Conservation (phyloP, 2,797 vertebrate species). For the Etheostoma nigrum region DNA sequence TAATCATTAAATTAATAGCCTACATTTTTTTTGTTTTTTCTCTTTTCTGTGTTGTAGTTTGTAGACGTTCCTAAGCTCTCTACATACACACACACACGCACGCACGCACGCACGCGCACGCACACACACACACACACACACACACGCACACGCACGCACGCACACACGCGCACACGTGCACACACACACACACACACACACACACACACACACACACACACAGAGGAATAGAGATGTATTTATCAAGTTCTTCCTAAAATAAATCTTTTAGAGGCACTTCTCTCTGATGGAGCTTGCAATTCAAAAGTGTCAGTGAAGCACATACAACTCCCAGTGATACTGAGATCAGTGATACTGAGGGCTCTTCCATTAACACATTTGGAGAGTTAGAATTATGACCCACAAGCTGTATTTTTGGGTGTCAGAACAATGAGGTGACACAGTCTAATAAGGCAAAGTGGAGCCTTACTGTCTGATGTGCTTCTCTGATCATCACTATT, state of each 20-base stretch:
- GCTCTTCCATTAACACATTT: constrained; percentile 30
- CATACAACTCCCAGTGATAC: constrained; percentile 31
- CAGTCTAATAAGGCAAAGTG: constrained; percentile 5
- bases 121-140: no score
- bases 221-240: background rate
- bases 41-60: no score
- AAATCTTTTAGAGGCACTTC: constrained; percentile 44
- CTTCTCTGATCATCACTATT: constrained; percentile 12
- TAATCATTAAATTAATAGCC: no score
- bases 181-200: no score
- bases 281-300: constrained; percentile 8
- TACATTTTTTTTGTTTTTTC: no score
- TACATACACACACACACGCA: no score
- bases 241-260: constrained; percentile 30
- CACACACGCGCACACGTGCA: no score
- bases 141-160: no score
- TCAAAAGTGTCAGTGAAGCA: constrained; percentile 31
- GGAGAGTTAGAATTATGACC: constrained; percentile 23
- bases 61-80: no score
- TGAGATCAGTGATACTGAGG: background rate
- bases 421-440: constrained; percentile 33
- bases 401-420: constrained; percentile 35
- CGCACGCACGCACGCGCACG: no score
- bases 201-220: no score
- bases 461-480: constrained; percentile 42